These are phyloP conservation scores for Dryobates pubescens DNA, from an alignment of 2,797 vertebrate species.

Conservation along the genomic window DNA sequence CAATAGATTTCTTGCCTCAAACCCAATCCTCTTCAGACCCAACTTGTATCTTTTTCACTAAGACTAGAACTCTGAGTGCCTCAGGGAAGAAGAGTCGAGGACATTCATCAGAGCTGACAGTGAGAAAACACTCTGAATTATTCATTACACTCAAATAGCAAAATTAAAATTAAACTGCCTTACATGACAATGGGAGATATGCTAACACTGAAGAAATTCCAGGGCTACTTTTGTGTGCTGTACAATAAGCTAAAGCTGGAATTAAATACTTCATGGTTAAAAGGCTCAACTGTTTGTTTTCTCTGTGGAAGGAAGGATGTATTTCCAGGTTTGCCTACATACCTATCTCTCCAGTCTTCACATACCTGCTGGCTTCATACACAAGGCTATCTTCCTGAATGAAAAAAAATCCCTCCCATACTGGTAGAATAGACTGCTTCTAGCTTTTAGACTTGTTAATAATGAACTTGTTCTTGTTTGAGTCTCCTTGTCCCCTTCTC, in stretches of 20 bases:
- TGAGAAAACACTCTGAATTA: slow-evolving; percentile 67
- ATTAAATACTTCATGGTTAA: slow-evolving; percentile 1
- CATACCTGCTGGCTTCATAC: not conserved
- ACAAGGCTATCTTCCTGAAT: not conserved
- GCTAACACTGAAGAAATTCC: slow-evolving; percentile 32
- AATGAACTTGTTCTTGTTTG: slow-evolving; percentile 13
- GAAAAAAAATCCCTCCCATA: slow-evolving; percentile 5
- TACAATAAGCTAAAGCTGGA: not conserved
- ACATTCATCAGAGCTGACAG: slow-evolving; percentile 38
- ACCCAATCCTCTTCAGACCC: not conserved
- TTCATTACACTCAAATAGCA: slow-evolving; percentile 68
- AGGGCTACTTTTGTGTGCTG: not conserved
- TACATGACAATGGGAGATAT: slow-evolving; percentile 30
- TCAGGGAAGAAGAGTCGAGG: slow-evolving; percentile 29
- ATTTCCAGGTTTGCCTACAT: slow-evolving; percentile 14
- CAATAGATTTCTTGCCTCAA: slow-evolving; percentile 12
- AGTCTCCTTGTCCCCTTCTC: slow-evolving; percentile 45
- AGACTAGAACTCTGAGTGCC: not conserved
- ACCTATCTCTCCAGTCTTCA: not conserved
- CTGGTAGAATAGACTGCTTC: not conserved
- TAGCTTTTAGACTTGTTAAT: slow-evolving; percentile 39
- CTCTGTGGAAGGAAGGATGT: not conserved
- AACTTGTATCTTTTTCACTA: slow-evolving; percentile 4
- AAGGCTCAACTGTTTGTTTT: slow-evolving; percentile 11
- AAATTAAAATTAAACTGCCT: slow-evolving; percentile 66